A percentile compares a stretch with the other conserved stretches of the same genome.
Evolutionary conservation across 2,113 vertebrate species (phyloP).

Genomic region (Charina bottae): DNA sequence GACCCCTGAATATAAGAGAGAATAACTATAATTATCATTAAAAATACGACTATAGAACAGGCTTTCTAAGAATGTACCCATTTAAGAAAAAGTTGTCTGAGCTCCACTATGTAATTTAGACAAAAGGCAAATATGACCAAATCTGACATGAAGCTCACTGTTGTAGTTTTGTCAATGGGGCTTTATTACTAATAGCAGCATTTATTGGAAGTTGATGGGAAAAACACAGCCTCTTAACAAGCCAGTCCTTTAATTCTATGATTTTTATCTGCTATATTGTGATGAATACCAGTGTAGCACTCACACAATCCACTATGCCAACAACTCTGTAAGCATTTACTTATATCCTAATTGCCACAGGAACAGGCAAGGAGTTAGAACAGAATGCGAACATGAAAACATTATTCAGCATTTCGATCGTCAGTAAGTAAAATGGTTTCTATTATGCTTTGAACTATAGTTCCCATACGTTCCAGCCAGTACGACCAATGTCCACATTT

Average conservation of each 20-base stretch:
- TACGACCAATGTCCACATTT: no score
- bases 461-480: no score
- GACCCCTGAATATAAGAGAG: slow-evolving; percentile 60
- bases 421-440: background rate
- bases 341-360: background rate
- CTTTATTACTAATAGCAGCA: background rate
- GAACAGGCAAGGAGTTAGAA: background rate
- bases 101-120: background rate
- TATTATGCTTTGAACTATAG: background rate
- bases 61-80: background rate
- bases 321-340: background rate
- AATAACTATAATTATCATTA: slow-evolving; percentile 11
- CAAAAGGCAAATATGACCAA: background rate
- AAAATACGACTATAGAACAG: background rate
- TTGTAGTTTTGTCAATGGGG: background rate
- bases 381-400: background rate
- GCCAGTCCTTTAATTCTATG: background rate
- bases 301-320: background rate
- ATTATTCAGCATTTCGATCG: background rate
- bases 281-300: background rate
- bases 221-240: background rate
- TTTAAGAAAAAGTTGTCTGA: background rate
- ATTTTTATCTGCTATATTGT: background rate
- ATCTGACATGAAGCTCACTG: background rate
- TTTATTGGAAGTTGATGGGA: background rate